Evolutionary conservation across 1,140 invertebrate genomes (phyloP), one percentile per base, ranked within the genome.

Genomic region (Tachypleus tridentatus): DNA sequence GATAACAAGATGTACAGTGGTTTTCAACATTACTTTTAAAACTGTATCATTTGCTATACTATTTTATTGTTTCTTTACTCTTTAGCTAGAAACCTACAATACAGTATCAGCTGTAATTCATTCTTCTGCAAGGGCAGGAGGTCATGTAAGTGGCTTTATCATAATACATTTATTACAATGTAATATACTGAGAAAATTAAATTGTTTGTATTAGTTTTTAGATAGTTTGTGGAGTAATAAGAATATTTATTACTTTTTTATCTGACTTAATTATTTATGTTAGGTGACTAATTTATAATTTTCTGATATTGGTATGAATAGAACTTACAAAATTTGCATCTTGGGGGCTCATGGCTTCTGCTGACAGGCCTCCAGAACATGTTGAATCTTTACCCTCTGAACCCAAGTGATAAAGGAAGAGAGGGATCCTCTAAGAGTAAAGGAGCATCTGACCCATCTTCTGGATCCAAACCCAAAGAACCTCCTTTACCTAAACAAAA

Each of bases 251-350:
- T 29, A 29, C 29, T 29, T 29, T 29, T 29, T 29, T 29, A 29
- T 29, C 29, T 29, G 29, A 29, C 29, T 29, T 29, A 29, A 29
- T 29, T 29, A 29, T 29, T 29, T 29, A 29, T 29, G 2, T 29
- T 2, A 29, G 29, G 29, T 29, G 29, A 29, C 29, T 29, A 29
- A 29, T 29, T 29, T 29, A 29, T 29, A 29, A 29, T 29, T 29
- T 29, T 29, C 29, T 29, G 29, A 29, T 29, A 29, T 29, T 29
- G 29, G 29, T 29, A 29, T 29, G 2, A 29, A 9, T 74, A 89
- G 85, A 83, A 89, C 67, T 84, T 89, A 66, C 91, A 95, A 79
- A 96, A 95, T 79, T 85, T 93, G 73, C 78, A 93, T 58, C 82
- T 93, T 74, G 85, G 91, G 69, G 90, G 89, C 6, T 86, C 87